Conservation (phyloP, 2,797 vertebrate genomes). For the Clarias fuscus region DNA sequence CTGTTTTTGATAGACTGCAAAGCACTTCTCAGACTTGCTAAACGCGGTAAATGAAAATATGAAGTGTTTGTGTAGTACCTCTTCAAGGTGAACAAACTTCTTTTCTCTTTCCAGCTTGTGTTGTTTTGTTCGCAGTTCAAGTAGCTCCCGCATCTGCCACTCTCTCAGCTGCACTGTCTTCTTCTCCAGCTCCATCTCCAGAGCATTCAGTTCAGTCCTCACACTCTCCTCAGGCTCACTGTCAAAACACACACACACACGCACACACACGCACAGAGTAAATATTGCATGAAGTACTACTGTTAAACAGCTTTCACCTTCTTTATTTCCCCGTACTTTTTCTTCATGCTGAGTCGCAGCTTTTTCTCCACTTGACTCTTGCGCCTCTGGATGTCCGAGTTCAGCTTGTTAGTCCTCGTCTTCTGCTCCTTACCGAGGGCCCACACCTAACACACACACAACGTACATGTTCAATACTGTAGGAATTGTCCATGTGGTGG, state of each 20-base stretch:
- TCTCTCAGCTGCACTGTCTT: slow-evolving; percentile 73
- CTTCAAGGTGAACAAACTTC: slow-evolving; percentile 71
- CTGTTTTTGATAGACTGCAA: background rate
- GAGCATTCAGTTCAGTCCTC: slow-evolving; percentile 58
- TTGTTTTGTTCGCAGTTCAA: slow-evolving; percentile 75
- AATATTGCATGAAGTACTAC: background rate
- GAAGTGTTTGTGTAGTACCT: slow-evolving; percentile 66
- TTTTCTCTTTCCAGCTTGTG: slow-evolving; percentile 69
- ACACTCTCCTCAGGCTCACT: slow-evolving; percentile 67
- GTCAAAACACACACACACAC: slow-evolving; percentile 36
- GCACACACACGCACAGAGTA: slow-evolving; percentile 12
- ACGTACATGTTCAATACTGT: background rate
- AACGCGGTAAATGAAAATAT: background rate
- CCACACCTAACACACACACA: slow-evolving; percentile 65
- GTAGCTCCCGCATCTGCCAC: slow-evolving; percentile 79
- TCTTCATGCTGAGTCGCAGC: slow-evolving; percentile 70
- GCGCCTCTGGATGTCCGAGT: slow-evolving; percentile 71
- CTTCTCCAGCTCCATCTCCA: slow-evolving; percentile 71
- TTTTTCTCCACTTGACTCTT: slow-evolving; percentile 74
- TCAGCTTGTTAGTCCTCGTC: slow-evolving; percentile 66
- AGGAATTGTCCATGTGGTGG: background rate
- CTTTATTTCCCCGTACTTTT: slow-evolving; percentile 63
- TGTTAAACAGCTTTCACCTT: background rate
- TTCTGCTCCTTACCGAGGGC: slow-evolving; percentile 77
- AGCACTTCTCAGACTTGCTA: background rate